Conservation (phyloP, 2,888 invertebrate species). For the Drosophila anomalata region DNA sequence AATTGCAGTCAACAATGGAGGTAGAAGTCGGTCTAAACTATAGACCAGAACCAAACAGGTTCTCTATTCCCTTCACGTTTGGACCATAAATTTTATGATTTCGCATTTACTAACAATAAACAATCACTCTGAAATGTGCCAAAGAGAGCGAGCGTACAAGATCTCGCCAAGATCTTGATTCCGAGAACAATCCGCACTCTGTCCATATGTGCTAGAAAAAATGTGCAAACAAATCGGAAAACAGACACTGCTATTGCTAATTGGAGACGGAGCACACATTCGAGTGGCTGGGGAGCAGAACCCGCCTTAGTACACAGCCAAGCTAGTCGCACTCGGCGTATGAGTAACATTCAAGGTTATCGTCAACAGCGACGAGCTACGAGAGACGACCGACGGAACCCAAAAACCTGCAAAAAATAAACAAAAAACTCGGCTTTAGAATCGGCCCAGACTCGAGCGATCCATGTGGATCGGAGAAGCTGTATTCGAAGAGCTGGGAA, state of each 20-base stretch:
- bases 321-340: conserved; percentile 52
- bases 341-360: conserved; percentile 64
- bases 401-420: conserved; percentile 34
- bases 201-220: conserved; percentile 4
- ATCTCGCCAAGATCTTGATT: conserved; percentile 10
- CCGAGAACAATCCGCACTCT: neutral
- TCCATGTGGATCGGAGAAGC: conserved; percentile 53
- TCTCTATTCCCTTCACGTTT: conserved; percentile 27
- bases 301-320: conserved; percentile 11
- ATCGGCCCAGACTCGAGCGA: conserved; percentile 17
- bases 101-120: conserved; percentile 30
- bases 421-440: conserved; percentile 44
- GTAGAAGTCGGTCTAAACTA: neutral
- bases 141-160: neutral
- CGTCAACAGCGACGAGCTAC: conserved; percentile 12
- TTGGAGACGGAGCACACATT: conserved; percentile 44
- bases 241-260: conserved; percentile 51
- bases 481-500: conserved; percentile 41
- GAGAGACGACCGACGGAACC: conserved; percentile 33
- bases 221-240: conserved; percentile 13
- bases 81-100: conserved; percentile 25
- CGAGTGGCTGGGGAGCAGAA: conserved; percentile 11
- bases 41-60: conserved; percentile 16
- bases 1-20: conserved; percentile 11
- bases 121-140: conserved; percentile 12